Percentiles rank a stretch among this genome's conserved stretches.
Evolutionary conservation across 2,113 vertebrate species (phyloP).

Genomic region (Turnix velox): DNA sequence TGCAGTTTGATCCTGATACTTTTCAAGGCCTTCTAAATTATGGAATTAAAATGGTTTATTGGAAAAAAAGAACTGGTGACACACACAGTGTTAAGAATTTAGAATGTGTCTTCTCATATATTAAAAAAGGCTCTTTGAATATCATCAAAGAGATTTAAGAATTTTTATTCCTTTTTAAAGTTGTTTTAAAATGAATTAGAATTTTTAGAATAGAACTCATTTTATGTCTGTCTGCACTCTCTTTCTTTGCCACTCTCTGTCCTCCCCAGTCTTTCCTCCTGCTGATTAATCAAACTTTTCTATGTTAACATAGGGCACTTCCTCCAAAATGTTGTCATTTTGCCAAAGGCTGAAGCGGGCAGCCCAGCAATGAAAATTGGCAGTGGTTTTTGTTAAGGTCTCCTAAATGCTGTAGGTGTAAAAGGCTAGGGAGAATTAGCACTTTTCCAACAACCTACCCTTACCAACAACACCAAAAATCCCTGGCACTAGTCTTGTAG

Average conservation of each 20-base stretch:
- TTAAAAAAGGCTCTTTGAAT: conserved; percentile 76
- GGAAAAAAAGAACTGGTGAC: conserved; percentile 59
- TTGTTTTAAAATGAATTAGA: conserved; percentile 65
- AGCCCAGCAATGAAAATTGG: conserved; percentile 50
- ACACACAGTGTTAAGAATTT: conserved; percentile 73
- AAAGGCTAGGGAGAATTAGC: conserved; percentile 44
- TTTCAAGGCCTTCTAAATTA: conserved; percentile 73
- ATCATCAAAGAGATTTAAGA: conserved; percentile 76
- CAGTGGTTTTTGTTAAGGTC: background rate
- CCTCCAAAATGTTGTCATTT: conserved; percentile 43
- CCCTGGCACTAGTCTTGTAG: background rate
- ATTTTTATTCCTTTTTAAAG: conserved; percentile 76
- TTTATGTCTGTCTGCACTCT: background rate
- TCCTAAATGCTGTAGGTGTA: background rate
- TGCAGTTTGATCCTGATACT: conserved; percentile 44
- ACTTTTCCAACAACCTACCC: conserved; percentile 38
- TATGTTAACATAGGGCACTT: conserved; percentile 27
- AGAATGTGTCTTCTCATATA: conserved; percentile 67
- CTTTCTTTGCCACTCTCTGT: background rate
- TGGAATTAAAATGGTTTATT: conserved; percentile 71
- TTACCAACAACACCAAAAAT: conserved; percentile 39
- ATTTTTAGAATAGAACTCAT: conserved; percentile 26
- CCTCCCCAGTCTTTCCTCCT: background rate
- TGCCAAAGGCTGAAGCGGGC: conserved; percentile 9
- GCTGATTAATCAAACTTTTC: conserved; percentile 38